Conservation (phyloP, 1,140 invertebrate species). For the Helicorthomorpha holstii region DNA sequence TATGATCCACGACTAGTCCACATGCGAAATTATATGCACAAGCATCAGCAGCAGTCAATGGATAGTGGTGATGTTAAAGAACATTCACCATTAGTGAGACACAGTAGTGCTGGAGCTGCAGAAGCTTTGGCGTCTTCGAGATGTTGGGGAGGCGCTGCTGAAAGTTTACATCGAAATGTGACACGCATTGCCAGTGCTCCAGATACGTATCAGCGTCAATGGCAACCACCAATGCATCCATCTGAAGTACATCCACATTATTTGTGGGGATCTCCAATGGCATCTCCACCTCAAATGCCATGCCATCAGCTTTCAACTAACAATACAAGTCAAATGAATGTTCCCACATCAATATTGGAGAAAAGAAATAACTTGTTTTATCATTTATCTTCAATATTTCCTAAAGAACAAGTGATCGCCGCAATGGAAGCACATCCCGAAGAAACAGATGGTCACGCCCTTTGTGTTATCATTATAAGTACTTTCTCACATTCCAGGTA, state of each 20-base stretch:
- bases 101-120: slow-evolving; percentile 14
- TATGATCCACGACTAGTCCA: slow-evolving; percentile 50
- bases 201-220: slow-evolving; percentile 30
- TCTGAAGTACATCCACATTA: neutral
- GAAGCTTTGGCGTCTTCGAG: slow-evolving; percentile 17
- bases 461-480: slow-evolving; percentile 66
- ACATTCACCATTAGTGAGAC: slow-evolving; percentile 15
- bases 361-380: slow-evolving; percentile 56
- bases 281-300: neutral
- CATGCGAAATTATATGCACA: slow-evolving; percentile 6
- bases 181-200: slow-evolving; percentile 63
- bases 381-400: slow-evolving; percentile 70
- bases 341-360: slow-evolving; percentile 37
- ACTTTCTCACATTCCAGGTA: too few relatives aligned
- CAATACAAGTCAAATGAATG: slow-evolving; percentile 1
- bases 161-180: slow-evolving; percentile 33
- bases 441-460: slow-evolving; percentile 68
- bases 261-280: neutral
- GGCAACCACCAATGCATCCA: neutral
- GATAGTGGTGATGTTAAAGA: neutral
- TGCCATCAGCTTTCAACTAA: neutral
- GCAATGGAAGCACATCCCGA: slow-evolving; percentile 71
- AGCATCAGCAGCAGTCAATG: slow-evolving; percentile 6
- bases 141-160: neutral
- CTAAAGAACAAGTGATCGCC: slow-evolving; percentile 64